Evolutionary conservation across 2,888 invertebrate species (phyloP).

Genomic region (Lingula anatina): DNA sequence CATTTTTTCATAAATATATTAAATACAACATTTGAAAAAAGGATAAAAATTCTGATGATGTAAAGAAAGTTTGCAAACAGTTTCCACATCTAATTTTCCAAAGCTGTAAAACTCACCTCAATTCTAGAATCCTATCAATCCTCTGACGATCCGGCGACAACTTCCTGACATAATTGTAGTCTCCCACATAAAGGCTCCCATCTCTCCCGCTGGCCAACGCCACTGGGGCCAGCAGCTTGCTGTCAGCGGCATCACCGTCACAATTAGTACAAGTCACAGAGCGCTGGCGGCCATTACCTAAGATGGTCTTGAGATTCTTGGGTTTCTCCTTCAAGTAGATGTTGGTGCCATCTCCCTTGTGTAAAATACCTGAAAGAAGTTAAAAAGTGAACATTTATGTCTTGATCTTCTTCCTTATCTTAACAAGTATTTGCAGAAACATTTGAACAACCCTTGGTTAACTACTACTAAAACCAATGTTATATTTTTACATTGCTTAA

Average conservation of each 20-base stretch:
- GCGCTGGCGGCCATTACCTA: slow-evolving; percentile 60
- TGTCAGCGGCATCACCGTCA: slow-evolving; percentile 61
- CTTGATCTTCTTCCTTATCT: too few relatives aligned
- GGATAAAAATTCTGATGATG: not conserved
- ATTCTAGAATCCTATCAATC: slow-evolving; percentile 61
- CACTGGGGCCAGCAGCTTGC: slow-evolving; percentile 79
- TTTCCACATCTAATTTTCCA: too few relatives aligned
- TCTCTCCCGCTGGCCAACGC: slow-evolving; percentile 92
- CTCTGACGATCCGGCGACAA: slow-evolving; percentile 41
- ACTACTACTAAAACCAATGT: too few relatives aligned
- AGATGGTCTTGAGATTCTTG: slow-evolving; percentile 72
- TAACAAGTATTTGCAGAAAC: too few relatives aligned
- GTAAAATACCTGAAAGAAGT: slow-evolving; percentile 70
- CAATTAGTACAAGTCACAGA: slow-evolving; percentile 74
- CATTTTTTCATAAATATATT: not conserved
- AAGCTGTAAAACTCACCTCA: too few relatives aligned
- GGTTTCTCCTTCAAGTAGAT: slow-evolving; percentile 87
- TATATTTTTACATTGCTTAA: too few relatives aligned
- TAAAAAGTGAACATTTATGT: too few relatives aligned
- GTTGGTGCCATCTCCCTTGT: slow-evolving; percentile 95
- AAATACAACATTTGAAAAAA: not conserved
- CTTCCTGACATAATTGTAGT: slow-evolving; percentile 72
- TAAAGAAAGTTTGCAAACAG: not conserved
- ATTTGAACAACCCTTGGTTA: too few relatives aligned
- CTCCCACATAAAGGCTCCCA: slow-evolving; percentile 94